Base-by-base conservation (phyloP, 2,888 invertebrate genomes). In the Scrobipalpa costella region DNA sequence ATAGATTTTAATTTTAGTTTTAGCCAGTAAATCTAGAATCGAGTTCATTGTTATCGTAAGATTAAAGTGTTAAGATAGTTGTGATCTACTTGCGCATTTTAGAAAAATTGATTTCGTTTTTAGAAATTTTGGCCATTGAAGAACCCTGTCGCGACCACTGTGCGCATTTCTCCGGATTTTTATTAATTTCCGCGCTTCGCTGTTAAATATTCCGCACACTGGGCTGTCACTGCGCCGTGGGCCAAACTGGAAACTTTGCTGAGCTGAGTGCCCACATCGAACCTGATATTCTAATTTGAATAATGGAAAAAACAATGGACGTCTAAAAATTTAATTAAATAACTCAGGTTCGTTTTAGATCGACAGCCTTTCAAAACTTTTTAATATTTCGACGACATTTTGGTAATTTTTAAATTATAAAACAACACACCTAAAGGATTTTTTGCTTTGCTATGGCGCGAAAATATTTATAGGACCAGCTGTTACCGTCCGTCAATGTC, bases 111-210 rank as follows among this genome's bases (percentile, higher is more conserved):
- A 13, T 40, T 40, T 40, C 7, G 11, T 38, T 13, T 40, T 40
- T 13, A 40, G 2, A 13, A 13, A 11, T 47, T 47, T 49, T 9
- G 0, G 0, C n/a, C 17, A 17, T 17, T 17, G 9, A 21, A 21
- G 50, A 52, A 52, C 50, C 50, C 21, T 52, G 3, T 1, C 0
- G 0, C 8, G 1, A 11, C 1, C 27, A 6, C 21, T 5, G 7
- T 21, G 21, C 13, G 2, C 50, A 21, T 21, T 21, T 21, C 11
- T 13, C 21, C 50, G 21, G 47, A 49, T 60, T 60, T 79, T 79
- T 80, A 80, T 79, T 80, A 80, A 80, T 82, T 77, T 79, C 67
- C 69, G 36, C 73, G 72, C 73, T 75, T 76, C 75, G 75, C 68
- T 64, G 72, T 68, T 81, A 79, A 80, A 77, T 80, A 80, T 79